Percentiles rank a stretch among this genome's conserved stretches.
phyloP scores from a whole-genome alignment of 2,797 vertebrate species.

The Sarcophilus harrisii region DNA sequence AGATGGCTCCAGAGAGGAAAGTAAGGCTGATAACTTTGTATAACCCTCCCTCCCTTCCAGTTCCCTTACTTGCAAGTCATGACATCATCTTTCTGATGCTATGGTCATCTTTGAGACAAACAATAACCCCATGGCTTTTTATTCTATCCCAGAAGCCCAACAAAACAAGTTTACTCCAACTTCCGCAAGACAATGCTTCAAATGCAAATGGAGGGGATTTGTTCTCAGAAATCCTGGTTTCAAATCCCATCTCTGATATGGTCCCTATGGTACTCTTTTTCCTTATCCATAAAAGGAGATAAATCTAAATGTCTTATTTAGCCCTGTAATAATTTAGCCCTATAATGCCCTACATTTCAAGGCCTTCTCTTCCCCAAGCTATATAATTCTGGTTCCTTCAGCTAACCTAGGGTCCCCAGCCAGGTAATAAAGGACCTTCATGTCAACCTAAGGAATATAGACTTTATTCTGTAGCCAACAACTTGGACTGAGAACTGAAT shows the following conservation, averaged over 20 bases:
- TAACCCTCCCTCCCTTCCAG: background rate
- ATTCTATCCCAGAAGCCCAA: background rate
- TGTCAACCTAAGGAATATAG: background rate
- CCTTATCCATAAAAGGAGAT: background rate
- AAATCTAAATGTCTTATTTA: background rate
- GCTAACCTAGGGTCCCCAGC: background rate
- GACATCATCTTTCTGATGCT: background rate
- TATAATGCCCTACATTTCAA: background rate
- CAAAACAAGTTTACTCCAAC: background rate
- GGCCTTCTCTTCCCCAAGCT: background rate
- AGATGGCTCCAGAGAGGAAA: background rate
- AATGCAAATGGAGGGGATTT: background rate
- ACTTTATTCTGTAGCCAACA: background rate
- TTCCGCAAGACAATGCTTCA: background rate
- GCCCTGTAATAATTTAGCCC: background rate
- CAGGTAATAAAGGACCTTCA: background rate
- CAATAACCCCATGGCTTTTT: background rate
- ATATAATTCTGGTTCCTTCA: background rate
- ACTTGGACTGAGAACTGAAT: background rate
- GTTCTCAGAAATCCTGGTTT: background rate
- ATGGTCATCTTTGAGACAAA: background rate
- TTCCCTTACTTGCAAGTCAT: background rate
- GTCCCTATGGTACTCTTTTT: background rate
- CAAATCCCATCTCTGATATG: background rate
- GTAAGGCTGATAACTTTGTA: background rate